phyloP scores from a whole-genome alignment of 1,140 invertebrate species.

The Gonioctena quinquepunctata region DNA sequence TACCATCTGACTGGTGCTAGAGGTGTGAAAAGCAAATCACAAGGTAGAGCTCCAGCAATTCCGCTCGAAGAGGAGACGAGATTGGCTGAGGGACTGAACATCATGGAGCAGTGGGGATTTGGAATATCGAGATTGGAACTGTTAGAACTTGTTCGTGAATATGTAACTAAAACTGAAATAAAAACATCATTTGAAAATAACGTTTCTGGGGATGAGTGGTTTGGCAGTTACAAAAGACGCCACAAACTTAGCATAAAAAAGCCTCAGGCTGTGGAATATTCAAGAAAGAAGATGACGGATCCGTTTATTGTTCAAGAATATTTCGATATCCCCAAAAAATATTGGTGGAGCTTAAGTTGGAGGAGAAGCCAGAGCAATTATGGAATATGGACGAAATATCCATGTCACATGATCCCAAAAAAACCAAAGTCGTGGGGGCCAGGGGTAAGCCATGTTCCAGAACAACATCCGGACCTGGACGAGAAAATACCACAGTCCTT shows the following conservation, averaged over 20 bases:
- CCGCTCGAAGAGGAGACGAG: too few relatives aligned
- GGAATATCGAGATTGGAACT: too few relatives aligned
- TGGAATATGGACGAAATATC: neutral
- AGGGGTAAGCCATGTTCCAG: conserved; percentile 36
- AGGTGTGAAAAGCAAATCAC: too few relatives aligned
- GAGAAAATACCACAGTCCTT: conserved; percentile 51
- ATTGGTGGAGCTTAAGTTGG: neutral
- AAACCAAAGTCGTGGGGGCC: conserved; percentile 43
- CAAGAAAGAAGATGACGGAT: neutral
- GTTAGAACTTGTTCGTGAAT: too few relatives aligned
- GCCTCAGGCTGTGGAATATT: neutral
- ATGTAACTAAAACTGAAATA: too few relatives aligned
- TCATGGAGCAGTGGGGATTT: too few relatives aligned
- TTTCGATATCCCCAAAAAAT: neutral
- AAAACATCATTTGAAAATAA: too few relatives aligned
- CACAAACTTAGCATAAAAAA: neutral
- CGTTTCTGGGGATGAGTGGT: conserved; percentile 11
- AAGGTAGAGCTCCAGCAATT: too few relatives aligned
- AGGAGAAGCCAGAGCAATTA: neutral
- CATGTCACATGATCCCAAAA: neutral
- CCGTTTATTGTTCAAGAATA: neutral
- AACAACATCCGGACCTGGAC: conserved; percentile 43
- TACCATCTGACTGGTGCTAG: too few relatives aligned
- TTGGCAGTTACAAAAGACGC: neutral
- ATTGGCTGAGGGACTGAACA: too few relatives aligned